Base-by-base conservation (phyloP, 2,888 invertebrate species). In the Microplitis deprimator region DNA sequence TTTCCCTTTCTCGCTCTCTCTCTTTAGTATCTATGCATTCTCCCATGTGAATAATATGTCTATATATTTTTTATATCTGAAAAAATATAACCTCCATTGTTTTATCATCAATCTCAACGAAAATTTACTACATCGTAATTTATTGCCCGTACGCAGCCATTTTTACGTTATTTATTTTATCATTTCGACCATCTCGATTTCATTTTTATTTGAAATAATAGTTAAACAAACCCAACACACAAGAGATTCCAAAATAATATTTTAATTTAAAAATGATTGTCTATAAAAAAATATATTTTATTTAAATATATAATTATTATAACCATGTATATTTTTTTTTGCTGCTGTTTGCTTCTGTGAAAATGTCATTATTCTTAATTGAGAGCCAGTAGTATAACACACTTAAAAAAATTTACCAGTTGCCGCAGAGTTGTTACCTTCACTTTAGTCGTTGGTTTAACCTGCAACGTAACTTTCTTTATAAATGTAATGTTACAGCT, bases 391-490 rank as follows among this genome's bases (percentile, higher is more conserved):
- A n/a, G n/a, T 16, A 17, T 62, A 17, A 17, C 50, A 62, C 17
- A 17, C 20, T 62, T 6, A 29, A 29, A 29, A 50, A 50, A 29
- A 65, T 65, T 20, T 10, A 29, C 8, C 62, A n/a, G 65, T 29
- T 29, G 13, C 38, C 29, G 13, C 65, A 29, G 65, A 65, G 38
- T 20, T 65, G 38, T 29, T 65, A 10, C 8, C 39, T 62, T 16
- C 7, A 62, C 62, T 16, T n/a, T 29, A 8, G 29, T 65, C 8
- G 6, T 8, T 65, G 6, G 2, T 5, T 29, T 65, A 65, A 20
- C 38, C 20, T 65, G 20, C 65, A 29, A 20, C 20, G 38, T 17
- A 16, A 65, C 65, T 65, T 50, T 38, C 65, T 65, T 38, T 65
- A 10, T 65, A 65, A 65, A 13, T 50, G 13, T 50, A 8, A 65